Evolutionary conservation across 2,113 vertebrate genomes (phyloP).

Genomic region (Amphilophus citrinellus): DNA sequence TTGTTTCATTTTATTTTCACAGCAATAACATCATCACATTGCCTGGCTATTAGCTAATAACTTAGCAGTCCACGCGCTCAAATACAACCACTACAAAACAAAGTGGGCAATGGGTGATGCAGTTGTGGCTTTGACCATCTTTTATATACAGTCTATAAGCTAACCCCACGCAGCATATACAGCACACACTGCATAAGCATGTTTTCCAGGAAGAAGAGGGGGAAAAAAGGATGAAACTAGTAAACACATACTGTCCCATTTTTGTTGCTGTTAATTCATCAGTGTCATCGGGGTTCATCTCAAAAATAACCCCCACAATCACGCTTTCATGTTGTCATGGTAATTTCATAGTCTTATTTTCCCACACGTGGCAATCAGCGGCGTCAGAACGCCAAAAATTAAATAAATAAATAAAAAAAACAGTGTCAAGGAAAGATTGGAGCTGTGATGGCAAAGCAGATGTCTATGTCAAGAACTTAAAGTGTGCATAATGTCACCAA

Average conservation of each 20-base stretch:
- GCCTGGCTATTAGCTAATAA: too few species aligned
- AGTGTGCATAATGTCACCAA: neutral
- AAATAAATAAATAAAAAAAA: neutral
- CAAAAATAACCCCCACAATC: constrained; percentile 48
- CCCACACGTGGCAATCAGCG: constrained; percentile 43
- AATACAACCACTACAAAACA: too few species aligned
- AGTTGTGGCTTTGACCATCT: too few species aligned
- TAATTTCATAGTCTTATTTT: constrained; percentile 62
- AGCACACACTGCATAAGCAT: neutral
- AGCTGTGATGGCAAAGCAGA: neutral
- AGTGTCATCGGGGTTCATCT: constrained; percentile 47
- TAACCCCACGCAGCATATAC: too few species aligned
- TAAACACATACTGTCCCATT: constrained; percentile 1
- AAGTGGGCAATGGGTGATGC: too few species aligned
- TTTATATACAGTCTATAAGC: too few species aligned
- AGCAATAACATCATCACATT: too few species aligned
- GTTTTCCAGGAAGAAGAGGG: neutral
- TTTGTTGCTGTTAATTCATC: constrained; percentile 55
- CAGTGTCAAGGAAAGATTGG: neutral
- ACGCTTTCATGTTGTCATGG: constrained; percentile 73
- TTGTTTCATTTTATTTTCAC: too few species aligned
- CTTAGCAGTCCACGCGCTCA: too few species aligned
- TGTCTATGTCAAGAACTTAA: neutral
- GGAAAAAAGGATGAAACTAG: neutral
- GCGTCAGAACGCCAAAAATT: constrained; percentile 20